Evolutionary conservation across 2,888 invertebrate species (phyloP).

Genomic region (Odontomyia ornata): DNA sequence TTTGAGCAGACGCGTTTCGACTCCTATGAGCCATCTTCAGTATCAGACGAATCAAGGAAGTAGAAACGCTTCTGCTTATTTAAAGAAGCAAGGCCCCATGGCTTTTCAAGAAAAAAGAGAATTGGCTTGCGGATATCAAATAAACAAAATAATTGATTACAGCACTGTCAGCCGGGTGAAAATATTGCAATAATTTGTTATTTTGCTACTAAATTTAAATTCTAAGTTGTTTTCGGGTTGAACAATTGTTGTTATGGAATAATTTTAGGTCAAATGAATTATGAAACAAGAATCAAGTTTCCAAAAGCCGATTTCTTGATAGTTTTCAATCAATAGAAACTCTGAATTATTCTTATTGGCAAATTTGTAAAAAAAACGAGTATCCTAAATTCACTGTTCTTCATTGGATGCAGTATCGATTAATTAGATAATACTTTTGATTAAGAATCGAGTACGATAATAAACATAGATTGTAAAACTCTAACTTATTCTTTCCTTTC

Average conservation of each 20-base stretch:
- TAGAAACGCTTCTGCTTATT: too few relatives aligned
- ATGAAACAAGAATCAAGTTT: neutral
- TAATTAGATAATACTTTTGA: neutral
- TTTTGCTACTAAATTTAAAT: neutral
- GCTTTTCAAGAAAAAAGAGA: too few relatives aligned
- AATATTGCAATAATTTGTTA: neutral
- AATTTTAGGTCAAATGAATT: neutral
- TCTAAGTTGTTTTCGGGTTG: neutral
- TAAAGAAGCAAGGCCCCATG: too few relatives aligned
- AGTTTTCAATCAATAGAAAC: neutral
- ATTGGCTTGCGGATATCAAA: too few relatives aligned
- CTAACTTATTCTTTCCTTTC: too few relatives aligned
- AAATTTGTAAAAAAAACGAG: neutral
- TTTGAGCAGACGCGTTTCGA: too few relatives aligned
- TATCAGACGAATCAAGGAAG: too few relatives aligned
- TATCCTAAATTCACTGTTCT: conserved; percentile 1
- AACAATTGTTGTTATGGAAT: neutral
- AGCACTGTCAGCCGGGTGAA: too few relatives aligned
- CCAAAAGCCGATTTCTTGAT: neutral
- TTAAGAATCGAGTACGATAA: too few relatives aligned
- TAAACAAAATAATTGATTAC: too few relatives aligned
- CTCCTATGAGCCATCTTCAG: too few relatives aligned
- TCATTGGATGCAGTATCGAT: neutral
- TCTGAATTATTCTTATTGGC: neutral
- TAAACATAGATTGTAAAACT: too few relatives aligned